phyloP scores from a whole-genome alignment of 2,113 vertebrate genomes.

The Spea bombifrons region DNA sequence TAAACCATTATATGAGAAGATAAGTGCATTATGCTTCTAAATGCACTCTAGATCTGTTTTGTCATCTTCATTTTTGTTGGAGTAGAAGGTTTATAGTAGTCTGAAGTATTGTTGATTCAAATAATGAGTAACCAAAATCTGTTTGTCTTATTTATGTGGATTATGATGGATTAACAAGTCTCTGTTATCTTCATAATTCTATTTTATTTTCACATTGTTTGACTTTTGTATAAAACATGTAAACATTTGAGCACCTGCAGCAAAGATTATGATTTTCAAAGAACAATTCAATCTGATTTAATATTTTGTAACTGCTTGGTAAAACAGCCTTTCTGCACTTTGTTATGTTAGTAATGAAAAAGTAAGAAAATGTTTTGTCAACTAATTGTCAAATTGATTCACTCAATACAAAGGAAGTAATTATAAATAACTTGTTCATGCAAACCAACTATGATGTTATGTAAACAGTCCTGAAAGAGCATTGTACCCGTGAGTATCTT shows the following conservation, averaged over 20 bases:
- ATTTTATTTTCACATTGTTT: constrained; percentile 23
- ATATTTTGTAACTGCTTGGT: constrained; percentile 18
- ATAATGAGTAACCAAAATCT: constrained; percentile 23
- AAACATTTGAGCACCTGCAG: constrained; percentile 11
- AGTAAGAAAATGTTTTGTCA: not conserved
- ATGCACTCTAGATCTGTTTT: not conserved
- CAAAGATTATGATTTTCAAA: constrained; percentile 29
- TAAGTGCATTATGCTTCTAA: too few relatives aligned
- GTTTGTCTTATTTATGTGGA: constrained; percentile 33
- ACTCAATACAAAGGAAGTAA: too few relatives aligned
- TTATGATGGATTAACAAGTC: constrained; percentile 26
- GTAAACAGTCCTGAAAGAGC: too few relatives aligned
- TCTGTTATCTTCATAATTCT: constrained; percentile 32
- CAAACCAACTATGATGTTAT: too few relatives aligned
- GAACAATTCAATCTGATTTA: constrained; percentile 13
- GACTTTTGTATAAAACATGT: constrained; percentile 28
- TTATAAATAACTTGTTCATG: too few relatives aligned
- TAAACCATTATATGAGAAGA: too few relatives aligned
- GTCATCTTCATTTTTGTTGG: constrained; percentile 7
- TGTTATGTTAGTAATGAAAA: not conserved
- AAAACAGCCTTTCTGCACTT: not conserved
- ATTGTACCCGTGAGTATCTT: too few relatives aligned
- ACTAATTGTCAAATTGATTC: not conserved
- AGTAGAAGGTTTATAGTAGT: constrained; percentile 2
- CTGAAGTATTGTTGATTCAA: constrained; percentile 22